Base-by-base conservation (phyloP, 2,888 invertebrate species). In the Hofmannophila pseudospretella region DNA sequence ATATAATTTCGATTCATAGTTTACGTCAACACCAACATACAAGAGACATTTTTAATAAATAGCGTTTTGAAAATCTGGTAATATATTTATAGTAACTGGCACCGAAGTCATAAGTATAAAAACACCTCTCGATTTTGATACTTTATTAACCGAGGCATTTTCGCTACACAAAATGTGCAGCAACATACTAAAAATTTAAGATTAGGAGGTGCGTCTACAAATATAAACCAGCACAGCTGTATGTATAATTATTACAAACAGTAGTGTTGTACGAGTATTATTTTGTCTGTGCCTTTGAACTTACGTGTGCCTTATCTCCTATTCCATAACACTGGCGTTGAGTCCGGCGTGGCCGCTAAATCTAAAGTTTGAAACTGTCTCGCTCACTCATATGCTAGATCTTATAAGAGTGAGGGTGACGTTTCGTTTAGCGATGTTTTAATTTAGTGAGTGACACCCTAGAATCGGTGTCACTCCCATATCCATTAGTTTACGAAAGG, bases 51-150 rank as follows among this genome's bases (percentile, higher is more conserved):
- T 32, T 44, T 38, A 36, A 44, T 44, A 44, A 42, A 42, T 42
- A 45, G 30, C 23, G 34, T 23, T 12, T 9, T 11, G 11, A 26
- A 25, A 14, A 34, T 31, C 8, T 8, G n/a, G 16, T 35, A 41
- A 31, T 38, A 33, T 34, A 25, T 31, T 40, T 36, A n/a, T n/a
- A n/a, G n/a, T 45, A 32, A 47, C 54, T 54, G 57, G 55, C 53
- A 51, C 48, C 43, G 43, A 41, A 26, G 12, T 41, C 32, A 27
- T 36, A 25, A 33, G 32, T 38, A 32, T 22, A 38, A 38, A 33
- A 33, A 33, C 32, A 32, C 16, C 32, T 37, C 11, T 12, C 4
- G 14, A 16, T 34, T 35, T 20, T 10, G n/a, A 11, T 28, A 34
- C 16, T 27, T 13, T 27, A 27, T n/a, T 28, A 8, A 28, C 26